A percentile compares a stretch with the other conserved stretches of the same genome.
These are phyloP conservation scores for Electrona antarctica DNA, from an alignment of 2,113 vertebrate species.

Conservation along the genomic window DNA sequence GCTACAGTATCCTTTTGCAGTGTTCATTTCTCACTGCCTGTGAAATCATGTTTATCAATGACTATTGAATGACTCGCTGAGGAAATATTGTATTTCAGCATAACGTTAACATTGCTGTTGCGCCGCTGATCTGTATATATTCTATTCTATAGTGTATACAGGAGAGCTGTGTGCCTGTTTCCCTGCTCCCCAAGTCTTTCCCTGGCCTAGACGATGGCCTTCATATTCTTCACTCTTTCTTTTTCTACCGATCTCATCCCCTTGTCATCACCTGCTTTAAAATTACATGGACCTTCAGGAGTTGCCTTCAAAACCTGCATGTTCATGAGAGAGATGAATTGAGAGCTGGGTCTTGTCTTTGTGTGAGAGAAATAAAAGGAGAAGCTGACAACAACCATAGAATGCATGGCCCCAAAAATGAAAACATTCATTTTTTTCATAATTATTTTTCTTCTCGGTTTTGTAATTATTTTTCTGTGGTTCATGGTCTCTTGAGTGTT, in stretches of 20 bases:
- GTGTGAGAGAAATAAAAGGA: conserved; percentile 11
- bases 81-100: background rate
- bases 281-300: conserved; percentile 47
- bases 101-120: background rate
- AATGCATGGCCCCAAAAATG: background rate
- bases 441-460: conserved; percentile 13
- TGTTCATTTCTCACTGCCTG: background rate
- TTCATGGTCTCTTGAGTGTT: background rate
- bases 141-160: no score
- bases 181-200: no score
- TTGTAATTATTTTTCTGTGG: background rate
- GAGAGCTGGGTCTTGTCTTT: no score
- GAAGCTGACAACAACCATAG: conserved; percentile 32
- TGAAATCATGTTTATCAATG: conserved; percentile 4
- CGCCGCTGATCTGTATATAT: background rate
- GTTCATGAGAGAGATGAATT: conserved; percentile 23
- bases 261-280: conserved; percentile 72
- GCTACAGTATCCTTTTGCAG: background rate
- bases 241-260: conserved; percentile 52
- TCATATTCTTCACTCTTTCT: conserved; percentile 60
- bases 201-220: conserved; percentile 11
- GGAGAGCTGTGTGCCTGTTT: no score
- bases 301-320: background rate
- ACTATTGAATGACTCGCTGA: conserved; percentile 1
- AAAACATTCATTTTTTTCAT: conserved; percentile 19